These are phyloP conservation scores for Heliothis subflexa DNA, from an alignment of 1,140 invertebrate genomes.

Conservation along the genomic window DNA sequence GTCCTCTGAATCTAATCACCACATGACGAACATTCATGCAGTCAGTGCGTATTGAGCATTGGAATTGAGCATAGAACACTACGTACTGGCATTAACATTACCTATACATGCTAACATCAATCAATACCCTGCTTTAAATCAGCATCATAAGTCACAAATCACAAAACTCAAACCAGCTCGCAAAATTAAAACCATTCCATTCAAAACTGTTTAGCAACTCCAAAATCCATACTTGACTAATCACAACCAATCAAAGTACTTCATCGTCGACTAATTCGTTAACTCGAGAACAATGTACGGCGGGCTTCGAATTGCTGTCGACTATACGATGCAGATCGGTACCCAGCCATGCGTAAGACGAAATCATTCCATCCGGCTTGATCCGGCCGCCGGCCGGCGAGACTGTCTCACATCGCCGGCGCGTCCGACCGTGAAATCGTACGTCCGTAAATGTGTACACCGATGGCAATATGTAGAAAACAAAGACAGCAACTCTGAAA, in stretches of 20 bases:
- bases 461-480: background rate
- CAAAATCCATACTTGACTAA: background rate
- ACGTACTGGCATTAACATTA: no score
- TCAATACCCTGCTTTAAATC: no score
- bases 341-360: constrained; percentile 55
- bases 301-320: background rate
- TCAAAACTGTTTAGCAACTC: background rate
- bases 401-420: constrained; percentile 50
- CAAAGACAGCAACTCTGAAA: background rate
- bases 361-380: constrained; percentile 62
- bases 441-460: constrained; percentile 37
- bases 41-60: no score
- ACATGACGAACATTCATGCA: no score
- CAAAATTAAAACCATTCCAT: background rate
- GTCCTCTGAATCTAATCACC: no score
- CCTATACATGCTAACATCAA: no score
- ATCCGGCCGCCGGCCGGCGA: constrained; percentile 37
- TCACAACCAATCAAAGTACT: constrained; percentile 23
- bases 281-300: constrained; percentile 37
- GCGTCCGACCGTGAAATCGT: constrained; percentile 57
- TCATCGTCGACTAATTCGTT: constrained; percentile 22
- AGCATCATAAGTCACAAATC: no score
- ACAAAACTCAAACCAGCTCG: background rate
- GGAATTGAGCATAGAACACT: no score
- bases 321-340: constrained; percentile 48